Conservation (phyloP, 2,797 vertebrate species). For the Peromyscus eremicus region DNA sequence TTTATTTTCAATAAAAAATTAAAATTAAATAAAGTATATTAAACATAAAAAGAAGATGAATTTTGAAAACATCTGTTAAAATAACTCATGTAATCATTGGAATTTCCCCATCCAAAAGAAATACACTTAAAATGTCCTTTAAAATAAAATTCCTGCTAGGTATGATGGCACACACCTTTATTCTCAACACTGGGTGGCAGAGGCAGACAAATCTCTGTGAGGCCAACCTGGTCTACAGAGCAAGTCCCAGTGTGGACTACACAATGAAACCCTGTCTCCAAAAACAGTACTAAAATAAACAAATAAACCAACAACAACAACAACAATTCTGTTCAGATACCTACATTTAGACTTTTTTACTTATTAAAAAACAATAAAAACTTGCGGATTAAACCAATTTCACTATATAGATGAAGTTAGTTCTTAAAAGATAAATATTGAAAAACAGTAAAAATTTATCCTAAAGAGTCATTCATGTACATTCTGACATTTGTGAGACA, state of each 20-base stretch:
- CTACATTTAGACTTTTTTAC: background rate
- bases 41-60: background rate
- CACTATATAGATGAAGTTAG: background rate
- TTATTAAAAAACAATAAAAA: background rate
- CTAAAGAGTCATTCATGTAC: background rate
- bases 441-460: background rate
- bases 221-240: background rate
- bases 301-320: background rate
- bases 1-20: background rate
- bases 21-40: background rate
- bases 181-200: background rate
- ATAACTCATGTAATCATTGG: background rate
- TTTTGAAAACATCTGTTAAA: conserved; percentile 20
- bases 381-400: background rate
- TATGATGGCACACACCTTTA: background rate
- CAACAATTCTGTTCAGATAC: background rate
- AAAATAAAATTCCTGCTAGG: background rate
- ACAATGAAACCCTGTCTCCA: background rate
- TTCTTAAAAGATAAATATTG: background rate
- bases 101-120: background rate
- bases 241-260: background rate
- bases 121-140: background rate
- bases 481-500: background rate
- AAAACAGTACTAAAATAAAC: background rate
- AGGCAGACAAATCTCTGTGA: background rate